Evolutionary conservation across 2,888 invertebrate genomes (phyloP).

Genomic region (Lycophotia porphyrea): DNA sequence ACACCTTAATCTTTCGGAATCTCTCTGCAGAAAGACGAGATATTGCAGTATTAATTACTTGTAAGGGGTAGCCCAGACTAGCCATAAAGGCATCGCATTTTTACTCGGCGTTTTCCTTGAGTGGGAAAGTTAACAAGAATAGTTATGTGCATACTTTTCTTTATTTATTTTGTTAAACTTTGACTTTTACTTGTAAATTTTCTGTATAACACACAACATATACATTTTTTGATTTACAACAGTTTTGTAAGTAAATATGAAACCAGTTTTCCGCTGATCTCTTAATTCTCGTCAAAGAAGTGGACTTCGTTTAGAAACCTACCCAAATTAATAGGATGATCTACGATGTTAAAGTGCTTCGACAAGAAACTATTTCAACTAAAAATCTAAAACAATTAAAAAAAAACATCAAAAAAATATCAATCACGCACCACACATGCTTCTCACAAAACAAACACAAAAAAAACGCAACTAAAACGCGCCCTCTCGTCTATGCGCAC

Average conservation of each 20-base stretch:
- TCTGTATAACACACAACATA: neutral
- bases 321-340: neutral
- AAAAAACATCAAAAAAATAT: neutral
- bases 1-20: conserved; percentile 86
- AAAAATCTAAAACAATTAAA: neutral
- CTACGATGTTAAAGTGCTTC: neutral
- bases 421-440: neutral
- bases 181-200: neutral
- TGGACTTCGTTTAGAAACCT: too few species aligned
- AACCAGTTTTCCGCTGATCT: neutral
- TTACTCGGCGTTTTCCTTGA: conserved; percentile 23
- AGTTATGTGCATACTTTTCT: neutral
- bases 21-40: conserved; percentile 84
- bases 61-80: conserved; percentile 69
- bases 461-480: conserved; percentile 54
- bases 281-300: neutral
- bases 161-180: neutral
- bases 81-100: neutral
- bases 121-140: neutral
- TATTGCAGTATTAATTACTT: conserved; percentile 86
- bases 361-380: neutral
- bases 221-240: neutral
- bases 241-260: neutral
- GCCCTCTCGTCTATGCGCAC: conserved; percentile 58
- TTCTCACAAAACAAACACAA: conserved; percentile 25